These are phyloP conservation scores for Molanna angustata DNA, from an alignment of 2,888 invertebrate genomes.

Conservation along the genomic window DNA sequence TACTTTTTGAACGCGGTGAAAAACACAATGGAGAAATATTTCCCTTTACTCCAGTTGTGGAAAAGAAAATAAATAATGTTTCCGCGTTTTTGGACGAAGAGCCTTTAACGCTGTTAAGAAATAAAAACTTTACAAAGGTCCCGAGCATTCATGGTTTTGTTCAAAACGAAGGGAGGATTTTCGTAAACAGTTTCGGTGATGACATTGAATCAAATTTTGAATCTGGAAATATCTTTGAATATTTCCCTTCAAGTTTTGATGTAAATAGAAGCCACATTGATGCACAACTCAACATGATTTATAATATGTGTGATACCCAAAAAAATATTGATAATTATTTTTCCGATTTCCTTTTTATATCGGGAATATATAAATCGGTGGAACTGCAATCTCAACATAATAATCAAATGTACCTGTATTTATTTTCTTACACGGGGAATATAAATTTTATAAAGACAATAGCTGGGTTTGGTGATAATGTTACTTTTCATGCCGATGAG, in stretches of 20 bases:
- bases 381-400: slow-evolving; percentile 28
- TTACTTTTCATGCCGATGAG: slow-evolving; percentile 19
- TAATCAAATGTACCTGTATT: slow-evolving; percentile 36
- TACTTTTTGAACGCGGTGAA: neutral
- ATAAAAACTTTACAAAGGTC: slow-evolving; percentile 44
- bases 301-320: slow-evolving; percentile 35
- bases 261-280: slow-evolving; percentile 44
- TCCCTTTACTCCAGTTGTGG: slow-evolving; percentile 46
- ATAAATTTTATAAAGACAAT: slow-evolving; percentile 14
- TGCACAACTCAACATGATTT: slow-evolving; percentile 39
- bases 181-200: slow-evolving; percentile 40
- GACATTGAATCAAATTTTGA: slow-evolving; percentile 45
- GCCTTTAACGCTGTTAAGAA: slow-evolving; percentile 48
- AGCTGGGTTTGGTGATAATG: slow-evolving; percentile 1
- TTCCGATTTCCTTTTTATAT: slow-evolving; percentile 39
- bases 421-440: slow-evolving; percentile 40
- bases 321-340: slow-evolving; percentile 39
- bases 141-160: slow-evolving; percentile 56
- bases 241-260: slow-evolving; percentile 45
- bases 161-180: slow-evolving; percentile 54
- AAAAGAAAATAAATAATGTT: slow-evolving; percentile 40
- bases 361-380: slow-evolving; percentile 36
- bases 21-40: slow-evolving; percentile 35
- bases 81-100: slow-evolving; percentile 45
- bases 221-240: slow-evolving; percentile 45